Evolutionary conservation across 2,888 invertebrate genomes (phyloP), one percentile per base, ranked within the genome.

Genomic region (Troides oblongomaculatus): DNA sequence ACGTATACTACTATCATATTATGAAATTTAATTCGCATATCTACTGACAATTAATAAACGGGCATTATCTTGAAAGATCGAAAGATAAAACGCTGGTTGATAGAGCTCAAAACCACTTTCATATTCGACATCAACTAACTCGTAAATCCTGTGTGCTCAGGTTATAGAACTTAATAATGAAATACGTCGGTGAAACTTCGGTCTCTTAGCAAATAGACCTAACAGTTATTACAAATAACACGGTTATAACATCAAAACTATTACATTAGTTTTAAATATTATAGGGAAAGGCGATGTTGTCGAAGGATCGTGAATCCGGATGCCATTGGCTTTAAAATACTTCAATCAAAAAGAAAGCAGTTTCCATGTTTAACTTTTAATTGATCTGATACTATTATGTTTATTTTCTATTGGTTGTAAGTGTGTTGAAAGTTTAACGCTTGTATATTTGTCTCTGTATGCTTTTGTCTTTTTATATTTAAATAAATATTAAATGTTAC

Each of bases 101-200:
- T 61, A 57, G 39, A 56, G 23, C 43, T 62, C 14, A 18, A 58
- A 67, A 62, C 67, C 18, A 68, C 68, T 68, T 68, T 68, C 67
- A 68, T 63, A 57, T 63, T 63, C 8, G 59, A 23, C 58, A 7
- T 23, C 30, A 43, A 43, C 56, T 62, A 63, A 25, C 18, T 23
- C 36, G 36, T 53, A 53, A 58, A 59, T 50, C 50, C 46, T 46
- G 21, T 58, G 68, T 46, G 58, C 21, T 7, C 21, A 68, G 30
- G 50, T 58, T 63, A 59, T 67, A 57, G 25, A 59, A 62, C 14
- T 59, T 50, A 14, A 30, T 46, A 61, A 46, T 63, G 30, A 63
- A 63, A 62, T 62, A 66, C 17, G 62, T 23, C n/a, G 43, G 30
- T 63, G 58, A 50, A 68, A 36, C 57, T 65, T 30, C 39, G 57